Base-by-base conservation (phyloP, 2,888 invertebrate species). In the Taphrorychus bicolor region DNA sequence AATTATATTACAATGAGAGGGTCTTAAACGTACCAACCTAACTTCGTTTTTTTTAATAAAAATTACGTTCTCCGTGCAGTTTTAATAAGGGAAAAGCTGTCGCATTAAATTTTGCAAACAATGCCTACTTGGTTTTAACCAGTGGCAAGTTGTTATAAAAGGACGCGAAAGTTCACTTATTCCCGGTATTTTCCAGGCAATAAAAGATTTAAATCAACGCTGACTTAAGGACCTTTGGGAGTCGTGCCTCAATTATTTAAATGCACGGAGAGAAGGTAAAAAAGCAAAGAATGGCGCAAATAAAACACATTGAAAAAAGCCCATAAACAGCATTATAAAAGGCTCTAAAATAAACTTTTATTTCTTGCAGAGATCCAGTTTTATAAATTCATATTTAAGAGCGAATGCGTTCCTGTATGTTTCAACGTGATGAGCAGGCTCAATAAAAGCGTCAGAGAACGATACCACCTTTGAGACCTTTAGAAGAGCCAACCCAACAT, bases 291-390 rank as follows among this genome's bases (percentile, higher is more conserved):
- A 66, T 45, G 66, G 66, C 23, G 66, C 59, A 59, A 70, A 70
- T 70, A 66, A 70, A 70, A 66, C 66, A 63, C 70, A 70, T 70
- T 70, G 70, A 66, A 70, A 45, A 70, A 70, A 70, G 59, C 49
- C 66, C 70, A 70, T 70, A 70, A 70, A 70, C 70, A 70, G 70
- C 70, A 70, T 70, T 70, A 70, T 70, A 66, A 69, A 66, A 63
- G 54, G 63, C 59, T 49, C 70, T 66, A 49, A 69, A 70, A 70
- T 66, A 70, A 70, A 70, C 70, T 61, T 66, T 66, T 66, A 62
- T 66, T 59, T 58, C 61, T 69, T 49, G 65, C 65, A 61, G 58
- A 59, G 65, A 57, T 65, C 65, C 61, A 53, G 59, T 53, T 60
- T 32, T 58, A 62, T 69, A 69, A 69, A 69, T 69, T 61, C 61